Conservation (phyloP, 2,113 vertebrate genomes). For the Hypocryptadius cinnamomeus region DNA sequence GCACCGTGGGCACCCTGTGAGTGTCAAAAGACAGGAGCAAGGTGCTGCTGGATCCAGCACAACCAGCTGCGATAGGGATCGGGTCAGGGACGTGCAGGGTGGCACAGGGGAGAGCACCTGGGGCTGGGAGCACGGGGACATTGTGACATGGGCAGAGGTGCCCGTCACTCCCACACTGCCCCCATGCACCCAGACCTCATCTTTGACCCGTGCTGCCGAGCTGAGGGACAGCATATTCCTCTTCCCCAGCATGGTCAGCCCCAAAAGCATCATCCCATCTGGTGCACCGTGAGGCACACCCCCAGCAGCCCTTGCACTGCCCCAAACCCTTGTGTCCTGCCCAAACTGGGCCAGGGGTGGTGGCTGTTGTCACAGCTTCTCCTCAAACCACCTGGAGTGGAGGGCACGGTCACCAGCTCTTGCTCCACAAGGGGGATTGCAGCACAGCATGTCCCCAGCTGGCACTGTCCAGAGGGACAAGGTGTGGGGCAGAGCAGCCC, state of each 20-base stretch:
- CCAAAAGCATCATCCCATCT: background rate
- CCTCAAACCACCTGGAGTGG: background rate
- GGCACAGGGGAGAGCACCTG: background rate
- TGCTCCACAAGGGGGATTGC: accelerated
- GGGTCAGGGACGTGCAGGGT: background rate
- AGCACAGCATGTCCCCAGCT: background rate
- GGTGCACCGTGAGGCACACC: background rate
- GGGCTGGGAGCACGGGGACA: background rate
- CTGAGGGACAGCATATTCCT: background rate
- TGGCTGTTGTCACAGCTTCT: background rate
- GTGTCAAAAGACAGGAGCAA: background rate
- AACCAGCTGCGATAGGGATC: background rate
- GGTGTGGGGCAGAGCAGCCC: background rate
- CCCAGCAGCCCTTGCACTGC: background rate
- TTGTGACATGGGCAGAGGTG: background rate
- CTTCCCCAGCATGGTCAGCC: background rate
- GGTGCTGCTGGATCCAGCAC: background rate
- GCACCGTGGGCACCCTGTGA: background rate
- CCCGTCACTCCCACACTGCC: accelerated
- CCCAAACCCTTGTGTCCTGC: background rate
- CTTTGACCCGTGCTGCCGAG: accelerated
- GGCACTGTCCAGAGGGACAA: background rate
- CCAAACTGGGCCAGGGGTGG: background rate
- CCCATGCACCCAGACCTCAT: background rate
- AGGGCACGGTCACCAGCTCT: background rate